Evolutionary conservation across 2,113 vertebrate species (phyloP).

Genomic region (Phrynocephalus versicolor): DNA sequence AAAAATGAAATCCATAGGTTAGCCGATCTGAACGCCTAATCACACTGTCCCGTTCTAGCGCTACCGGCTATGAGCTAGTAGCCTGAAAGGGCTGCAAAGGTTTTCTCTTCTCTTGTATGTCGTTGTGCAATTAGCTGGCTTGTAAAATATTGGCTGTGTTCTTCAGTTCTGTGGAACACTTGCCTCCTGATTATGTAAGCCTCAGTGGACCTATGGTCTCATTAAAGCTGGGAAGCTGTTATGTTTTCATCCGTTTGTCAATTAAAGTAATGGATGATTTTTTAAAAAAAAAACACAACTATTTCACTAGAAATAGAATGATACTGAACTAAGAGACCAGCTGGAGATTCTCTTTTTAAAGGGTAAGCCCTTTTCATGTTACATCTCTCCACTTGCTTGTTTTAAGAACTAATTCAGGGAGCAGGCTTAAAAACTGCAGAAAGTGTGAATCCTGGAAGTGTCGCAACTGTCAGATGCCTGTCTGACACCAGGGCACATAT

Average conservation of each 20-base stretch:
- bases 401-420: not conserved
- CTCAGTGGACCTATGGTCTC: not conserved
- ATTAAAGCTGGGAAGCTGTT: not conserved
- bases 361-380: not conserved
- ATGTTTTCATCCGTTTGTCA: rapidly evolving
- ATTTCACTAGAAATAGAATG: not conserved
- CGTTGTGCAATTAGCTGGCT: not conserved
- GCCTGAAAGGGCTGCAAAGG: not conserved
- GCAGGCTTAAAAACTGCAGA: not conserved
- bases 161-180: not conserved
- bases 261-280: not conserved
- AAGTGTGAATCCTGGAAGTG: not conserved
- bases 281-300: not conserved
- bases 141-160: not conserved
- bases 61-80: not conserved
- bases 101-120: not conserved
- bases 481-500: not conserved
- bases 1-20: not conserved
- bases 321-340: not conserved
- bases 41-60: not conserved
- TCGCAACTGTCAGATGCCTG: not conserved
- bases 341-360: not conserved
- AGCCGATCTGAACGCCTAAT: not conserved
- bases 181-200: not conserved
- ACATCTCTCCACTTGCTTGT: not conserved